phyloP scores from a whole-genome alignment of 1,140 invertebrate species.

The Spodoptera litura region DNA sequence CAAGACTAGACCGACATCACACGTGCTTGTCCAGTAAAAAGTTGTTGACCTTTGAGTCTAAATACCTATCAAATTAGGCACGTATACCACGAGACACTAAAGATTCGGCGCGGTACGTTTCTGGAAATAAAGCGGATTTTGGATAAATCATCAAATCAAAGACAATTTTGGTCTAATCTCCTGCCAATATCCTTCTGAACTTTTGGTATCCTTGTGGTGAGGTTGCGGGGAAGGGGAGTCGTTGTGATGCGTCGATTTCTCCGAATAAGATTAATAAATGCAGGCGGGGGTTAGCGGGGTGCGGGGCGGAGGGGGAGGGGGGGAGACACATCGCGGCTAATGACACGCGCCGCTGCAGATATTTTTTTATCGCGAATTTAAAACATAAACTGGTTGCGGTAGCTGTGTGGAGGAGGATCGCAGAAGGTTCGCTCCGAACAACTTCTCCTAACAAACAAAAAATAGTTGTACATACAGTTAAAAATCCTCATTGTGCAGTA shows the following conservation, averaged over 20 bases:
- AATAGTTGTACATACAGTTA: too few relatives aligned
- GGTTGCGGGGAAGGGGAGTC: conserved; percentile 49
- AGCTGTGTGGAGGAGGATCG: not conserved
- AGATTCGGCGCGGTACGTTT: not conserved
- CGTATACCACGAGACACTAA: not conserved
- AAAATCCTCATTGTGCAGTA: too few relatives aligned
- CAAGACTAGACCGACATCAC: not conserved
- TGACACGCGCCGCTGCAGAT: conserved; percentile 82
- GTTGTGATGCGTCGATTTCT: conserved; percentile 80
- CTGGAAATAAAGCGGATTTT: not conserved
- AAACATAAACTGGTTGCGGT: conserved; percentile 79
- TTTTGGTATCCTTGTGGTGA: conserved; percentile 35
- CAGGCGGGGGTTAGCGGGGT: conserved; percentile 60
- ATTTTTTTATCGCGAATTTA: conserved; percentile 83
- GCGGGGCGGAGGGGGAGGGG: conserved; percentile 26
- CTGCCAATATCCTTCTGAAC: conserved; percentile 23
- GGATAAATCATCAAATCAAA: not conserved
- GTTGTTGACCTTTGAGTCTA: conserved; percentile 26
- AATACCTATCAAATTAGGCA: conserved; percentile 17
- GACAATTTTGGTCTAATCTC: not conserved
- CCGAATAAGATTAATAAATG: conserved; percentile 84
- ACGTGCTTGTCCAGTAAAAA: conserved; percentile 13
- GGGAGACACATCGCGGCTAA: conserved; percentile 74
- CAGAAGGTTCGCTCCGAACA: not conserved
- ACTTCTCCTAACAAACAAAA: too few relatives aligned